phyloP scores from a whole-genome alignment of 2,888 invertebrate species.

The Globia sparganii region DNA sequence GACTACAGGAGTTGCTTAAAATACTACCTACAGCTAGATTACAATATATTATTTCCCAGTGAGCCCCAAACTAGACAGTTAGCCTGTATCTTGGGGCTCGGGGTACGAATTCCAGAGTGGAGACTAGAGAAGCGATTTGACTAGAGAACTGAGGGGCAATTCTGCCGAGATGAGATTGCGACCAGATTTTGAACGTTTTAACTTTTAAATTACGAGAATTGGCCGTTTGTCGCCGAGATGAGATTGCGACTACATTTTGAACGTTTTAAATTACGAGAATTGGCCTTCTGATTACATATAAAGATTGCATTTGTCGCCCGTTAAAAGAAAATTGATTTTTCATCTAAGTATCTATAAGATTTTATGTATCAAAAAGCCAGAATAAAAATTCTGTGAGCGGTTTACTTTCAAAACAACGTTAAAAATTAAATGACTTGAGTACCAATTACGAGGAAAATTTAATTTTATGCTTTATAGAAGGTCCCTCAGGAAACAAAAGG shows the following conservation, averaged over 20 bases:
- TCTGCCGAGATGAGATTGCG: too few species aligned
- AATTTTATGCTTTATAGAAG: conserved; percentile 49
- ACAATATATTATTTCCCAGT: not conserved
- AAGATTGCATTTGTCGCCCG: not conserved
- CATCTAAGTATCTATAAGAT: not conserved
- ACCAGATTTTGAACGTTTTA: too few species aligned
- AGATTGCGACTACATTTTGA: too few species aligned
- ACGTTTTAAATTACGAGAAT: too few species aligned
- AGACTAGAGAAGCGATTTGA: too few species aligned
- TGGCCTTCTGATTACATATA: not conserved
- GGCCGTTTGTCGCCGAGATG: too few species aligned
- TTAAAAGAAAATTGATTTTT: not conserved
- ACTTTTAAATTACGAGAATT: too few species aligned
- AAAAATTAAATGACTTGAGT: conserved; percentile 32
- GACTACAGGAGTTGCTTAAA: not conserved
- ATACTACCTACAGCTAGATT: not conserved
- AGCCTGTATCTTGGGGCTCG: not conserved
- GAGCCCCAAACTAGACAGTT: not conserved
- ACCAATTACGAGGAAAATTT: conserved; percentile 44
- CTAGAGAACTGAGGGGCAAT: too few species aligned
- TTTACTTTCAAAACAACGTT: conserved; percentile 24
- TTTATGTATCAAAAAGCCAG: not conserved
- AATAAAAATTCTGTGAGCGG: conserved; percentile 10
- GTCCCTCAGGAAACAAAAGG: conserved; percentile 39
- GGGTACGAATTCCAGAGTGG: too few species aligned